These are phyloP conservation scores for Harmothoe impar DNA, from an alignment of 2,888 invertebrate species.

Conservation along the genomic window DNA sequence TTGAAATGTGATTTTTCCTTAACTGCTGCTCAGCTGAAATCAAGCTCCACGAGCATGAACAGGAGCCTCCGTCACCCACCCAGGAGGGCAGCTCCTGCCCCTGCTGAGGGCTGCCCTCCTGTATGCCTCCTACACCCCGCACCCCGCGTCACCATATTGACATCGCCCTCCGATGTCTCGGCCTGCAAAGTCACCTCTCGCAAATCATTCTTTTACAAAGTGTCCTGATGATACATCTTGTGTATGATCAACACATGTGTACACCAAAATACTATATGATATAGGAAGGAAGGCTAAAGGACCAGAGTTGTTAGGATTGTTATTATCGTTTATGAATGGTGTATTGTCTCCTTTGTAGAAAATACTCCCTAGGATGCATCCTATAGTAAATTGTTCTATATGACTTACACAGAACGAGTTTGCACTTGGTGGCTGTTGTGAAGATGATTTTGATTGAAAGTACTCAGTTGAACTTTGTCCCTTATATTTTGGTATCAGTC, in stretches of 20 bases:
- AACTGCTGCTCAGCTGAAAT: constrained; percentile 53
- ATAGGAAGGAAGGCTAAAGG: background rate
- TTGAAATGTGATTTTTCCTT: constrained; percentile 50
- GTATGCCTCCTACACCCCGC: background rate
- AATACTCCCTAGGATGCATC: background rate
- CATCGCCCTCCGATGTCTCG: constrained; percentile 49
- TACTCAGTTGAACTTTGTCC: background rate
- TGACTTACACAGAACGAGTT: background rate
- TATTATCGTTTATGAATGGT: background rate
- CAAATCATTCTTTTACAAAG: constrained; percentile 42
- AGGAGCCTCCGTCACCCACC: constrained; percentile 61
- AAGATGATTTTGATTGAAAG: background rate
- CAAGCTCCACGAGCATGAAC: constrained; percentile 59
- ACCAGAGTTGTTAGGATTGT: background rate
- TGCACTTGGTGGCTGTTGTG: background rate
- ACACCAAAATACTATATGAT: background rate
- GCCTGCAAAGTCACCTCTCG: constrained; percentile 61
- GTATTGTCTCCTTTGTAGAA: background rate
- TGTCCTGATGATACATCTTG: background rate
- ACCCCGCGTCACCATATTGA: constrained; percentile 58
- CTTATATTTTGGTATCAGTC: background rate
- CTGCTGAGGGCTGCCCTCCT: constrained; percentile 41
- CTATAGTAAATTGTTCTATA: background rate
- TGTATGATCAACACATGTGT: background rate
- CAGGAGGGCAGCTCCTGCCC: constrained; percentile 57